Evolutionary conservation across 2,888 invertebrate species (phyloP), one percentile per base, ranked within the genome.

Genomic region (Sycophila texana): DNA sequence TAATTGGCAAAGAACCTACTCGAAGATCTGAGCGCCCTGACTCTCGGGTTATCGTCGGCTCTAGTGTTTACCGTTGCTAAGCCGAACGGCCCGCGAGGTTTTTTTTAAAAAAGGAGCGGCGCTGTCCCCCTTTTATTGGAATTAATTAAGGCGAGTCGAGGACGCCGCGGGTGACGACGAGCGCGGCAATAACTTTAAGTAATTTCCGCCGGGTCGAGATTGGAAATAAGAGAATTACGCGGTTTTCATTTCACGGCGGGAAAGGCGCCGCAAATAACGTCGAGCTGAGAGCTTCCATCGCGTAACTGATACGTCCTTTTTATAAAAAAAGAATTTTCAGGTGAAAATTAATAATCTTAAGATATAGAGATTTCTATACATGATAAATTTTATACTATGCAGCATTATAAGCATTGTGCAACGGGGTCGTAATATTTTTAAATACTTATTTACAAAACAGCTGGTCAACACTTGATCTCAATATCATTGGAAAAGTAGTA

Each of bases 181-280:
- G 39, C 39, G 60, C 53, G 75, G 73, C 67, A 77, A 82, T 82
- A 80, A 82, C 74, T 74, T 70, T 61, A 55, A 53, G 76, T 63
- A 73, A 80, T 77, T 79, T 61, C 72, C 72, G 66, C 61, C 74
- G 79, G 68, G 73, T 14, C 49, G 68, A 78, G 74, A 78, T 78
- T 78, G 78, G 55, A 67, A 78, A 68, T 74, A 78, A 74, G 67
- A 61, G 57, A 78, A 74, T 78, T 78, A 61, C 67, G 22, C 51
- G 72, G 53, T 47, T 72, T 72, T 77, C 66, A 66, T 72, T 58
- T 77, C 66, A n/a, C 12, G n/a, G 51, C 55, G 70, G 22, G 16
- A 14, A 39, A 39, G 7, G 10, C 39, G 30, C 30, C 4, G 30
- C 30, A 7, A 30, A 30, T 30, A 30, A 30, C 30, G 30, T 30